Base-by-base conservation (phyloP, 2,888 invertebrate genomes). In the Harmothoe impar region DNA sequence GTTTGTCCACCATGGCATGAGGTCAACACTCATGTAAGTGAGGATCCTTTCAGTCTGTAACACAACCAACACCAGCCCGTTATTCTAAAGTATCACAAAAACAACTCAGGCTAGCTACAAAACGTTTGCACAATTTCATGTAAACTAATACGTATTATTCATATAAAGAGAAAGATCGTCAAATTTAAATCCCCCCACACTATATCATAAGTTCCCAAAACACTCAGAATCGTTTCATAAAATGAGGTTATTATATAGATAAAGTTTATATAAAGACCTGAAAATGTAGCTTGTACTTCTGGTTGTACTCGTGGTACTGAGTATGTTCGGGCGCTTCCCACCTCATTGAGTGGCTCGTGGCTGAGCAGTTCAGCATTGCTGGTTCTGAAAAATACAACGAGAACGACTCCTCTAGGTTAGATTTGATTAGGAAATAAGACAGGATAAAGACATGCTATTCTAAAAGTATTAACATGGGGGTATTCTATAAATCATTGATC, bases 21-120 rank as follows among this genome's bases (percentile, higher is more conserved):
- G 98, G 96, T 99, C 99, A 90, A 98, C 98, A 96, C 99, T 98
- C 97, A 99, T 98, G 96, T 98, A 98, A 33, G 98, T 98, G 92
- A 99, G 97, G 96, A 98, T 99, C 91, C 98, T 98, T 93, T 99
- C 99, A 97, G 94, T 98, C 99, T 98, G 96, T 7, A 96, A 68
- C 29, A 31, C 17, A 62, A 31, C 25, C 20, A 88, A 31, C 7
- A 68, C 0, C 15, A 77, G 20, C 29, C 12, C 86, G 51, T 43
- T 56, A 68, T 54, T 62, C 62, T 62, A 10, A 62, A 20, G 20
- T 62, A n/a, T n/a, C n/a, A n/a, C n/a, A n/a, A n/a, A n/a, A 3
- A n/a, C 62, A 62, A 62, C 10, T 3, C n/a, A 43, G 10, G 43
- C 10, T 43, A 43, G 3, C 3, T 43, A 10, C 10, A 7, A 7